Evolutionary conservation across 2,888 invertebrate species (phyloP), one percentile per base, ranked within the genome.

Genomic region (Lithophane ornitopus): DNA sequence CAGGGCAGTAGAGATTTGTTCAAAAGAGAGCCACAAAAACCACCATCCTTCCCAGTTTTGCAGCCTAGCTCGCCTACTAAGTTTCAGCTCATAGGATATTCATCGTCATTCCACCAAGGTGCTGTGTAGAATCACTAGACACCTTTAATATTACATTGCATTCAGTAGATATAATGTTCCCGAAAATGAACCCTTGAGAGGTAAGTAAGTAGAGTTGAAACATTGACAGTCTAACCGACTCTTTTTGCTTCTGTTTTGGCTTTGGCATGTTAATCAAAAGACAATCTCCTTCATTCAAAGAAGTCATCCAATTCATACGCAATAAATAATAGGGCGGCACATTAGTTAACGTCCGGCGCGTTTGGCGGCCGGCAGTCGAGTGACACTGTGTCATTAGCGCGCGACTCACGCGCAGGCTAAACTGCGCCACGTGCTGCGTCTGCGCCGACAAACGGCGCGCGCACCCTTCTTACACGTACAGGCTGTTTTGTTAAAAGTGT

Each of bases 331-430:
- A 84, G 81, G 70, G 83, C 76, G 79, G 76, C 82, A 82, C 67
- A 79, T 79, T 82, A 79, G 73, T 74, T 82, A 68, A 84, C 85
- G 88, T 90, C 90, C 91, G 89, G 88, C 89, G 87, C 85, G 84
- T 85, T 88, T 87, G 88, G 87, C 87, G 89, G 85, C 81, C 81
- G 88, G 88, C 78, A 88, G 90, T 88, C 88, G 85, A 83, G 88
- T 89, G 93, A 92, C 92, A 91, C 88, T 81, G 89, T 83, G 91
- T 94, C 94, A 96, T 96, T 95, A 95, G 93, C 92, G 94, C 92
- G 91, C 96, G 85, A 90, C 93, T 94, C 96, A 96, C 96, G 96
- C 93, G 93, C 94, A 82, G 87, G 90, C 91, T 95, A 95, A 95
- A 95, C 95, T 94, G 93, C 93, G 94, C 91, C 96, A 95, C 96